Base-by-base conservation (phyloP, 2,113 vertebrate species). In the Phyllopteryx taeniolatus region DNA sequence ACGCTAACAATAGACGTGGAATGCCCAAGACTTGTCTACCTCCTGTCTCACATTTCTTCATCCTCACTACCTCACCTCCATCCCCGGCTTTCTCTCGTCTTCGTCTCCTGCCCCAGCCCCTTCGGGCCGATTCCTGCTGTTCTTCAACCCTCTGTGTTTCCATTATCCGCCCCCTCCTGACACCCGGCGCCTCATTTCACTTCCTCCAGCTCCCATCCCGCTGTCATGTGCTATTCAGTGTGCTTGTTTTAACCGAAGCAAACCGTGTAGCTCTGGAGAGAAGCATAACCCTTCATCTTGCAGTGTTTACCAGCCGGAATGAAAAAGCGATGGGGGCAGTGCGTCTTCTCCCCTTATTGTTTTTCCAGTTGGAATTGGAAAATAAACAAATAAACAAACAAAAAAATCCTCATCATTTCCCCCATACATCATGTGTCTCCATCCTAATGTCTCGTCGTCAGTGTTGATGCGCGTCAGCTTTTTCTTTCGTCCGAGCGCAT, bases 81-180 rank as follows among this genome's bases (percentile, higher is more conserved):
- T 46, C 54, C 54, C 12, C 2, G 7, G 57, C 15, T 19, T 51
- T 42, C 15, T 20, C n/a, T 73, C 44, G 2, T 61, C n/a, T n/a
- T 27, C 11, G 27, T 27, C 33, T 8, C 73, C 19, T 4, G 1
- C 51, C 47, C 46, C 47, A 22, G 39, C 22, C 42, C 31, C 60
- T 67, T 19, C 67, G 73, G 76, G 72, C 74, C 67, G 56, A 44
- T 69, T 72, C 80, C 74, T 10, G 73, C 73, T 76, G 68, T 68
- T 84, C 64, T 61, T n/a, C 27, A 78, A 79, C 72, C 70, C 80
- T 69, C 72, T 5, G 31, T 39, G 54, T 79, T 84, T 71, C 67
- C 65, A 68, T 85, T 74, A 78, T 75, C 54, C 72, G 62, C 68
- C 73, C 39, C 76, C 73, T 85, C 68, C 75, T 75, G 70, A 74